phyloP scores from a whole-genome alignment of 2,888 invertebrate genomes.

The Patella caerulea region DNA sequence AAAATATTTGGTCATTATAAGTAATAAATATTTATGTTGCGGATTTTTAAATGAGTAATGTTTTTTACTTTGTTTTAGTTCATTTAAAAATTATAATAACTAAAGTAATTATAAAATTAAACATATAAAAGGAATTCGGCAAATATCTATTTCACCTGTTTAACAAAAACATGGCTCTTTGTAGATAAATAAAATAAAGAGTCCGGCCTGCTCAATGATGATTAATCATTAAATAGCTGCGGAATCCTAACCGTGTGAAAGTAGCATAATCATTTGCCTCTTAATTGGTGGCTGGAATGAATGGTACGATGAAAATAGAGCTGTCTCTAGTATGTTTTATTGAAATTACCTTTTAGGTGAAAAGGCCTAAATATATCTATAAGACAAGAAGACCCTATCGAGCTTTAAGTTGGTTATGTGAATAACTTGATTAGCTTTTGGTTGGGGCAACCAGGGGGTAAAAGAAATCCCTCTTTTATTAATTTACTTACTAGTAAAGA shows the following conservation, averaged over 20 bases:
- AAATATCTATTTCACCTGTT: conserved; percentile 56
- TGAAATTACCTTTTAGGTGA: conserved; percentile 77
- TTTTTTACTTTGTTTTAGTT: no score
- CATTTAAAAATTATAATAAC: no score
- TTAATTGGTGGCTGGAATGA: conserved; percentile 86
- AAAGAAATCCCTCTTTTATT: conserved; percentile 26
- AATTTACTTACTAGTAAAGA: conserved; percentile 21
- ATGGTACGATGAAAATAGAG: conserved; percentile 78
- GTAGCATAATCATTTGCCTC: conserved; percentile 59
- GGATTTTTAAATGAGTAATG: no score
- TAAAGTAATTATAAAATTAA: not conserved
- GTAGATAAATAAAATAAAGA: conserved; percentile 35
- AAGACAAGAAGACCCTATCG: conserved; percentile 87
- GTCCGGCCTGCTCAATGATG: conserved; percentile 59
- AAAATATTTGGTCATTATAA: no score
- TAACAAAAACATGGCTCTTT: conserved; percentile 63
- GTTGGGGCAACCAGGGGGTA: conserved; percentile 49
- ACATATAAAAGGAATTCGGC: conserved; percentile 57
- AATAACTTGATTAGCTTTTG: conserved; percentile 36
- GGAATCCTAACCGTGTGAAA: conserved; percentile 60
- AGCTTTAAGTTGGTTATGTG: conserved; percentile 74
- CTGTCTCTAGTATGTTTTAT: conserved; percentile 75
- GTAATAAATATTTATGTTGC: no score
- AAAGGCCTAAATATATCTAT: conserved; percentile 79
- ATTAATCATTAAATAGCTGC: conserved; percentile 51